Conservation (phyloP, 2,113 vertebrate species). For the Catharus fuscescens region DNA sequence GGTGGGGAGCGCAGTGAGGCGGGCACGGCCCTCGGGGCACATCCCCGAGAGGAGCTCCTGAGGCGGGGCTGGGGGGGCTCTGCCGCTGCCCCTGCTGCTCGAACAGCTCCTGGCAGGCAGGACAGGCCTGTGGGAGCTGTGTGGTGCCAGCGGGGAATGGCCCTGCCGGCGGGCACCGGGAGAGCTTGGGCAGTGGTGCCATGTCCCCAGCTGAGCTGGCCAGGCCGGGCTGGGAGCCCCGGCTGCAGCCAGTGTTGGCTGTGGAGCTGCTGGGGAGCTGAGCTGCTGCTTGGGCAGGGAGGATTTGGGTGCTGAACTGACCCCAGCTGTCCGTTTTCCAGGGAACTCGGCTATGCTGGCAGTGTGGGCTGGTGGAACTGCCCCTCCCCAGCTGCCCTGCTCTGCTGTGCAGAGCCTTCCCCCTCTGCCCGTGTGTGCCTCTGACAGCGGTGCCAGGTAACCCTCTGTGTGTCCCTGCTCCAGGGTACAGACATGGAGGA, state of each 20-base stretch:
- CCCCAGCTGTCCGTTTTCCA: background rate
- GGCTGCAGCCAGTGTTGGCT: accelerated
- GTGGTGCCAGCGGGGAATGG: accelerated
- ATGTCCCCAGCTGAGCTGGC: background rate
- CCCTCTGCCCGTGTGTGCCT: background rate
- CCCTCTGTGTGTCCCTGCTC: background rate
- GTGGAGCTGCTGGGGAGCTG: background rate
- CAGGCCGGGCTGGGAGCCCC: background rate
- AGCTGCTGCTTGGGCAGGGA: background rate
- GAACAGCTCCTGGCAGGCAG: accelerated
- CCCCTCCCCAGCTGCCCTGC: background rate
- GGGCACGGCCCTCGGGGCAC: background rate
- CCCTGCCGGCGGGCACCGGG: accelerated
- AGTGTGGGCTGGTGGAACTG: background rate
- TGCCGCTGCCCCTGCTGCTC: background rate
- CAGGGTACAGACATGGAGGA: conserved; percentile 81
- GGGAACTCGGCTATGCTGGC: background rate
- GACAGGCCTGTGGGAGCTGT: background rate
- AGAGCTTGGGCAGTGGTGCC: accelerated
- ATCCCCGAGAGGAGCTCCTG: accelerated
- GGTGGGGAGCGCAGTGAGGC: accelerated
- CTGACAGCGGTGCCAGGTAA: background rate
- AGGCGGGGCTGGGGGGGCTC: background rate
- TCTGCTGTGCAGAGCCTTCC: background rate
- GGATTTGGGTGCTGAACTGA: background rate